Base-by-base conservation (phyloP, 92 coral and sea anemone genomes). In the Epizoanthus fatuus region DNA sequence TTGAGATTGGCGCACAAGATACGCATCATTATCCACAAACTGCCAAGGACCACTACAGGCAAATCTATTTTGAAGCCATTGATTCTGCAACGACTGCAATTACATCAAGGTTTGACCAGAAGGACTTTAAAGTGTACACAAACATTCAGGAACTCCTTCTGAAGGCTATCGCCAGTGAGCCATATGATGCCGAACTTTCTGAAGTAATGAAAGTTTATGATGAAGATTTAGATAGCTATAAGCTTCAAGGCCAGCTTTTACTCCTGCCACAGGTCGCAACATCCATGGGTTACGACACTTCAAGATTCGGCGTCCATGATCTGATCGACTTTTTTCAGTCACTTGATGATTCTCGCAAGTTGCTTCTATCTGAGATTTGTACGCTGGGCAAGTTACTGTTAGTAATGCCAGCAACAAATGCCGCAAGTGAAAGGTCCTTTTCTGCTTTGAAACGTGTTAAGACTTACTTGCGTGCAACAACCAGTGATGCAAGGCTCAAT, bases 391-490 rank as follows among this genome's bases (percentile, higher is more conserved):
- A 86, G 68, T 59, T 90, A n/a, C 40, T 74, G 69, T 63, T 86
- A 53, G 88, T 87, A 13, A 75, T 83, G 74, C 91, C 91, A 68
- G 74, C 94, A 66, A 87, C 89, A 71, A 87, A 91, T 91, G 88
- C 91, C 38, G 86, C 77, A 17, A 91, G 88, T 68, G 81, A 91
- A 75, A 84, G 91, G 45, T 79, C 81, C 51, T 91, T 91, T 69
- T 91, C 88, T 16, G 91, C 90, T 22, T 86, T 86, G 68, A 91
- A 82, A 84, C 88, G 77, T 47, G 85, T 89, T 7, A 84, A 88
- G 74, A 83, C 88, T 19, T 89, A 89, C 65, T 65, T 89, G 67
- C 77, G 86, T 42, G 69, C 84, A 64, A 86, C 88, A 66, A 51
- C 79, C 47, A 17, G 63, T 68, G 80, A 53, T 54, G 64, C 80